Conservation (phyloP, 2,888 invertebrate genomes). For the Drosophila tripunctata region DNA sequence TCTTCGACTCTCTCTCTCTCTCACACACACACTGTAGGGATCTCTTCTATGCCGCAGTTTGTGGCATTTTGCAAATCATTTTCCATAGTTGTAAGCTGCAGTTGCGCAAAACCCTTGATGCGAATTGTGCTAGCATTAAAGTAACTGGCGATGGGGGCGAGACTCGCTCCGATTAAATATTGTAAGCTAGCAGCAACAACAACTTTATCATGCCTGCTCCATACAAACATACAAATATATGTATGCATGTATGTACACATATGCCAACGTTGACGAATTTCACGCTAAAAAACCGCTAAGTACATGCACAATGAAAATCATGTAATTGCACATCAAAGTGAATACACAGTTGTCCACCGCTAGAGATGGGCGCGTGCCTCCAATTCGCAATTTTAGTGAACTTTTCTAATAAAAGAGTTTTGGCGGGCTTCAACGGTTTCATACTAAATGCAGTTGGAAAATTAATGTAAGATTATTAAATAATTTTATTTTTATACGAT, state of each 20-base stretch:
- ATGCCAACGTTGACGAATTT: conserved; percentile 34
- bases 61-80: conserved; percentile 74
- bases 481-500: too few relatives aligned
- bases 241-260: too few relatives aligned
- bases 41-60: conserved; percentile 18
- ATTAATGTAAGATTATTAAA: too few relatives aligned
- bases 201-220: too few relatives aligned
- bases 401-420: too few relatives aligned
- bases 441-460: too few relatives aligned
- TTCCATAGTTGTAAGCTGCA: conserved; percentile 50
- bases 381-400: too few relatives aligned
- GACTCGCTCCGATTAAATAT: conserved; percentile 26
- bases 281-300: background rate
- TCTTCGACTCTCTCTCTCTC: background rate
- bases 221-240: too few relatives aligned
- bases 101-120: conserved; percentile 77
- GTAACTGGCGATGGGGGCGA: conserved; percentile 39
- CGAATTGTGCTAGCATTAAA: conserved; percentile 32
- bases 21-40: conserved; percentile 6
- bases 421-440: too few relatives aligned
- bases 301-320: background rate
- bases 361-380: too few relatives aligned
- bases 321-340: conserved; percentile 42
- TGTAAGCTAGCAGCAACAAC: conserved; percentile 22
- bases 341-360: conserved; percentile 9